Evolutionary conservation across 2,797 vertebrate species (phyloP).

Genomic region (Hemitrygon akajei): DNA sequence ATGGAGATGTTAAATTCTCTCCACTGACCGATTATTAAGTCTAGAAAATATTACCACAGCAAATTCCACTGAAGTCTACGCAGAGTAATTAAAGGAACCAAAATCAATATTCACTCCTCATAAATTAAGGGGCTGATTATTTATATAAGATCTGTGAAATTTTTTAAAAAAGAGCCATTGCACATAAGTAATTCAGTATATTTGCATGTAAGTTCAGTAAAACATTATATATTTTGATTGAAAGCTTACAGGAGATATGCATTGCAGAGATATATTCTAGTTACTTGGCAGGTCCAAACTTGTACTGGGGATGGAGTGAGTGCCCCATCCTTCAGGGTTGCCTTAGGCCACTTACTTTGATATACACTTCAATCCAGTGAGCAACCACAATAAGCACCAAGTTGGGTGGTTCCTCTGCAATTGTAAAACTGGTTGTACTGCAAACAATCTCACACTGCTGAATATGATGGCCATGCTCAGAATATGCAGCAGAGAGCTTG

Average conservation of each 20-base stretch:
- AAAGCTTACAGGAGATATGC: background rate
- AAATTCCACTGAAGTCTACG: too few relatives aligned
- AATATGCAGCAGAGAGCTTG: background rate
- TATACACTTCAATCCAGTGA: background rate
- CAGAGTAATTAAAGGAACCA: too few relatives aligned
- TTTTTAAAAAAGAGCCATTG: background rate
- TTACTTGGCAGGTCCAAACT: background rate
- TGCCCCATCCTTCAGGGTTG: background rate
- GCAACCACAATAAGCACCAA: background rate
- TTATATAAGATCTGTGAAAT: too few relatives aligned
- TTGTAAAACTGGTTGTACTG: background rate
- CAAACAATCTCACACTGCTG: background rate
- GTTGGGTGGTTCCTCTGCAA: background rate
- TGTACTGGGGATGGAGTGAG: background rate
- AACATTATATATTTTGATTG: background rate
- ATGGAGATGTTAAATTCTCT: background rate
- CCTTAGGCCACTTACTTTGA: background rate
- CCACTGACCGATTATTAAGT: background rate
- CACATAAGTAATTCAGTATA: background rate
- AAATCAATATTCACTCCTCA: background rate
- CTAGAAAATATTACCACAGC: background rate
- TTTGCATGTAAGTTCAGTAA: background rate
- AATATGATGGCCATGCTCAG: background rate
- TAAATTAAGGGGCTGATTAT: background rate
- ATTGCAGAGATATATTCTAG: background rate